Base-by-base conservation (phyloP, 1,140 invertebrate species). In the Leptonema lineaticorne region DNA sequence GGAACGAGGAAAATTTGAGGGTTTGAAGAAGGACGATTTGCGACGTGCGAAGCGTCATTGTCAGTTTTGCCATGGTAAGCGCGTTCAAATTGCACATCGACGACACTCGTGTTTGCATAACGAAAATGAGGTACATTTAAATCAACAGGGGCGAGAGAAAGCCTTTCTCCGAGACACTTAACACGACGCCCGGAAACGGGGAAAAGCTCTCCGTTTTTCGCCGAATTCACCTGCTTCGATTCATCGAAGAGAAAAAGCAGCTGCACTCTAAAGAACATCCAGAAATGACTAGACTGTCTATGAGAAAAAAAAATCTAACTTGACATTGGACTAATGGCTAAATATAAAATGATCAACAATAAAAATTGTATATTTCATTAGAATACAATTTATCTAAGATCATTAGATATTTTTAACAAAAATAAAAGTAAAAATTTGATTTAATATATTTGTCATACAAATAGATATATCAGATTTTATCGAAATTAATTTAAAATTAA, bases 61-160 rank as follows among this genome's bases (percentile, higher is more conserved):
- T 53, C 50, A 53, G 37, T 45, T 45, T 45, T 16, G 37, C 37
- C 16, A 4, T 9, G 16, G 11, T 9, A 9, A 16, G 37, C 37
- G 4, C 37, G 37, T 45, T n/a, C 37, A 45, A 58, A 58, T 58
- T 58, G 56, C 27, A 30, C 56, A 58, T 58, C 26, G 30, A 18
- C 48, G n/a, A n/a, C n/a, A 18, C 22, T 22, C 8, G 14, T 62
- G 59, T 62, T 62, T 62, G 30, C 33, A 22, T 33, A 45, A 45
- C 33, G 30, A 45, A 45, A 45, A 62, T 62, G 59, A 62, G 59
- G 30, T 62, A 37, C 33, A 24, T 62, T 24, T 45, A 27, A 62
- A 37, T 37, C 59, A 62, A 62, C 59, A 62, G 37, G 30, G 59
- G 59, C 4, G 3, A 7, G 56, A n/a, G 56, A 58, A 58, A 62